Evolutionary conservation across 2,797 vertebrate species (phyloP), one percentile per base, ranked within the genome.

Genomic region (Australoheros facetus): DNA sequence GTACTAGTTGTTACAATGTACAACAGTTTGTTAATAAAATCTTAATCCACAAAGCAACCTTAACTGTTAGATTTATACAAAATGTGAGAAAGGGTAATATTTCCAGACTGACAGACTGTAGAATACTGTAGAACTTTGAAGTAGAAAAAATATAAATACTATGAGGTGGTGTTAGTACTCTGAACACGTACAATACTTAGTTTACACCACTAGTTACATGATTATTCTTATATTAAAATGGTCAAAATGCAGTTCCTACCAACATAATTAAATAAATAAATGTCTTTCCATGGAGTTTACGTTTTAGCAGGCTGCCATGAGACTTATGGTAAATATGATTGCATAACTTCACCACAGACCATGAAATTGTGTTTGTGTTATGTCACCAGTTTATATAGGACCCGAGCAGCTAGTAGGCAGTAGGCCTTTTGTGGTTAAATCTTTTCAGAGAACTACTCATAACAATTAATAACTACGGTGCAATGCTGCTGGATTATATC

Each of bases 401-500:
- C 62, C 51, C 56, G 55, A 87, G 55, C 74, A 79, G 64, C 72
- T 70, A 69, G 85, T 84, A 66, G 37, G 45, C 45, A 5, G 39
- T 75, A 3, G 4, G 17, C 14, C 81, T 56, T 66, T 74, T 75
- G 56, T 64, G 56, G 48, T 21, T 72, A 23, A 71, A 59, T 79
- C 26, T 56, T 62, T 75, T 59, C 70, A 30, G 78, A 28, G 55
- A 75, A 78, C 28, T 32, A 69, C 74, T 74, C 37, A 73, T 19
- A 37, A 71, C 56, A 54, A 59, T 77, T 73, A 73, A 62, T 75
- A 37, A 55, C 37, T 28, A 5, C 60, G 71, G 32, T 4, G 28
- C 26, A 75, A 64, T 75, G 45, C 28, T 51, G 42, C 16, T 37
- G 87, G 86, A 87, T 90, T 88, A 74, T 56, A 26, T 81, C 58